Conservation (phyloP, 2,113 vertebrate species). For the Morone chrysops region DNA sequence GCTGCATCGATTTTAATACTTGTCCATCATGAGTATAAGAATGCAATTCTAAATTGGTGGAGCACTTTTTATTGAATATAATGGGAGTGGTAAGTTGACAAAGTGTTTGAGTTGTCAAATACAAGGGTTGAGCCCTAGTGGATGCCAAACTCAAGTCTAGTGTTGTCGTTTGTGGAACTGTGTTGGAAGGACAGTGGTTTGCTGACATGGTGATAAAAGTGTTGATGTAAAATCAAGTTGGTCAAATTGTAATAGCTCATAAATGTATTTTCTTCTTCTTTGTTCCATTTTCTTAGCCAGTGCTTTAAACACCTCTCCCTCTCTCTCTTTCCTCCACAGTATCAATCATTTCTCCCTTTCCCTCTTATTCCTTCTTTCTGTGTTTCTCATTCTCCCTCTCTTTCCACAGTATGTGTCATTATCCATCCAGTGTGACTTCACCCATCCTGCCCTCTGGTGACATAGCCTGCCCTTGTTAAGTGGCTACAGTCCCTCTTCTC, state of each 20-base stretch:
- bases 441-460: constrained; percentile 85
- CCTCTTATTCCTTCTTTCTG: not conserved
- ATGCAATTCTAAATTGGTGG: not conserved
- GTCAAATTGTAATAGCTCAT: not conserved
- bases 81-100: too few species aligned
- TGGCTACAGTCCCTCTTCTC: constrained; percentile 85
- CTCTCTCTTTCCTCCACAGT: not conserved
- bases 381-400: constrained; percentile 37
- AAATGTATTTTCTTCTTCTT: not conserved
- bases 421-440: constrained; percentile 75
- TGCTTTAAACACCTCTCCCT: not conserved
- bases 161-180: not conserved
- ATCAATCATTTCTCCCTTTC: constrained; percentile 49
- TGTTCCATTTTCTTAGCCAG: not conserved
- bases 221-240: not conserved
- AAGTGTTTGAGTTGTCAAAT: too few species aligned
- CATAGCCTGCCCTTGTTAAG: constrained; percentile 93
- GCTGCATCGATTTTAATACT: not conserved
- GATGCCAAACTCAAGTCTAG: too few species aligned
- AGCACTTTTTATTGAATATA: too few species aligned
- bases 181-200: not conserved
- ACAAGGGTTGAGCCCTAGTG: too few species aligned
- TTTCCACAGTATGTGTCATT: constrained; percentile 59
- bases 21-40: not conserved
- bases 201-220: not conserved